These are phyloP conservation scores for Tetrax tetrax DNA, from an alignment of 2,113 vertebrate genomes.

Conservation along the genomic window DNA sequence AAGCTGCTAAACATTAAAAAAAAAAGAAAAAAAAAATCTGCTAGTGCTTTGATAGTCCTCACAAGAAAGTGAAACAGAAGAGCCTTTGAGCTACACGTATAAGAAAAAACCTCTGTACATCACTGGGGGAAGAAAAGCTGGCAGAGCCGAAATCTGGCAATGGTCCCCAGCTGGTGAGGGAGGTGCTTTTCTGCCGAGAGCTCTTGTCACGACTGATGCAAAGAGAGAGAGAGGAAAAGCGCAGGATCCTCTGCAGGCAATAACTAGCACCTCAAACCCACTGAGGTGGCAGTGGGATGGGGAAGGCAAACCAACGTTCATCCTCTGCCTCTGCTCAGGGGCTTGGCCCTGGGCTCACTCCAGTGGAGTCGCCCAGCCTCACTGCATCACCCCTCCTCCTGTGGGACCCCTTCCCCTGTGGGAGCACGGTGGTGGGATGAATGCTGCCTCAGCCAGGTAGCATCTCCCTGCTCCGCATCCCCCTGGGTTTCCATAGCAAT, in stretches of 20 bases:
- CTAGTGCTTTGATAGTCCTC: constrained; percentile 1
- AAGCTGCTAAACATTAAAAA: constrained; percentile 4
- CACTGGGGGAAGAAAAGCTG: neutral
- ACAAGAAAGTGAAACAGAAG: constrained; percentile 36
- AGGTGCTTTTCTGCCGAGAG: constrained; percentile 18
- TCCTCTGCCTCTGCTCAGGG: neutral
- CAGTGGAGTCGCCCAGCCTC: neutral
- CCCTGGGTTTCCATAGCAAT: constrained; percentile 55
- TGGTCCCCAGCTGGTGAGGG: constrained; percentile 7
- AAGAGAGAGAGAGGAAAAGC: neutral
- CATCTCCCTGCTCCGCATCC: neutral
- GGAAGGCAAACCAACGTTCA: fast-evolving
- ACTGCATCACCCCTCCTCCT: neutral
- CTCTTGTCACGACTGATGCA: constrained; percentile 11
- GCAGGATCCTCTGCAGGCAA: neutral
- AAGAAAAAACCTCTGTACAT: constrained; percentile 29
- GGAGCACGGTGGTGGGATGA: neutral
- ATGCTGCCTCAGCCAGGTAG: neutral
- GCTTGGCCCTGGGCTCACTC: neutral
- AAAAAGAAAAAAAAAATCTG: neutral
- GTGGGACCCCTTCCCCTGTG: neutral
- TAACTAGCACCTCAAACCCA: neutral
- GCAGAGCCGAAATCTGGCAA: constrained; percentile 2
- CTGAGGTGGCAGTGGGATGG: fast-evolving
- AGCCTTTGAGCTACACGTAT: constrained; percentile 16